Evolutionary conservation across 2,113 vertebrate species (phyloP).

Genomic region (Rallus limicola): DNA sequence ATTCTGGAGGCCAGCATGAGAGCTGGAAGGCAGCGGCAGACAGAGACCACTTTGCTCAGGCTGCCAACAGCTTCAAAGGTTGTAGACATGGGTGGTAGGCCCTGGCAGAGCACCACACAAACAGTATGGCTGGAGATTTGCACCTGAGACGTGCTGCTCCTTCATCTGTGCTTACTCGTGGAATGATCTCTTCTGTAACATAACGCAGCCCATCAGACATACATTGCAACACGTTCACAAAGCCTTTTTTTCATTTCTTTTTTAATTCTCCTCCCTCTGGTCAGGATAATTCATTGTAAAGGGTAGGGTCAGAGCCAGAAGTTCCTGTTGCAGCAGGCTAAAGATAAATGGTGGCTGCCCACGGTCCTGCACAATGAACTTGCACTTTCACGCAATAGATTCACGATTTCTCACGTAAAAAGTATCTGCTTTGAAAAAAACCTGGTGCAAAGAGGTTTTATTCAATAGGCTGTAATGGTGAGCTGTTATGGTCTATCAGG

Average conservation of each 20-base stretch:
- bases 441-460: conserved; percentile 33
- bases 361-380: background rate
- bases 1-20: background rate
- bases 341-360: background rate
- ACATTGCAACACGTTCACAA: background rate
- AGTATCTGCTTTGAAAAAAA: conserved; percentile 39
- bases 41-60: background rate
- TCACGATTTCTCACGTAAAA: conserved; percentile 2
- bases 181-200: background rate
- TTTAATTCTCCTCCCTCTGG: background rate
- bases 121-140: background rate
- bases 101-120: background rate
- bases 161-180: background rate
- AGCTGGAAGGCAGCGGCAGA: background rate
- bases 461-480: conserved; percentile 61
- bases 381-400: background rate
- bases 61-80: background rate
- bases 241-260: background rate
- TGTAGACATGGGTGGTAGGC: fast-evolving
- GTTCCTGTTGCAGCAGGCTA: background rate
- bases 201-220: background rate
- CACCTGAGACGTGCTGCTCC: background rate
- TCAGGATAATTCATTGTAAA: background rate
- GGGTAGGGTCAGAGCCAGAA: background rate
- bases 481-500: conserved; percentile 65